Evolutionary conservation across 2,797 vertebrate genomes (phyloP).

Genomic region (Muscicapa comitata): DNA sequence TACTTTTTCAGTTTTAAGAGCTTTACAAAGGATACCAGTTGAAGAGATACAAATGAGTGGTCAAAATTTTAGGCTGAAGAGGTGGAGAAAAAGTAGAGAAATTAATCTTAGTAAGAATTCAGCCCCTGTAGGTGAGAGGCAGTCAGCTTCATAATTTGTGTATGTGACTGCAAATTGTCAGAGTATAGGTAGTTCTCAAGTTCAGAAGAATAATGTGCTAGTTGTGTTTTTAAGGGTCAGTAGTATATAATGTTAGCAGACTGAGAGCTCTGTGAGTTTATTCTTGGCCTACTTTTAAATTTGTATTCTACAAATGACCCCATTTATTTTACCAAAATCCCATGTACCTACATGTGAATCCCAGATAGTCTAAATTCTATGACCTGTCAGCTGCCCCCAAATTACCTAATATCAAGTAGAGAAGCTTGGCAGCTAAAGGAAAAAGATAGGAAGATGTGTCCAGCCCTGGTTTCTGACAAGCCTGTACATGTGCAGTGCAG

Average conservation of each 20-base stretch:
- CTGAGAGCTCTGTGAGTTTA: neutral
- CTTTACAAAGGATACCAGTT: neutral
- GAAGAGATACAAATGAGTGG: neutral
- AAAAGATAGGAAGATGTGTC: neutral
- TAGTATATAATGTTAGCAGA: neutral
- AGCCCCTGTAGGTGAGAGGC: neutral
- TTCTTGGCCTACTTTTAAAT: neutral
- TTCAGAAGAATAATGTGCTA: neutral
- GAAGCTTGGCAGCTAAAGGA: neutral
- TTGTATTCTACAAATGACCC: neutral
- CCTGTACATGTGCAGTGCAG: neutral
- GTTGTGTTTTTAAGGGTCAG: neutral
- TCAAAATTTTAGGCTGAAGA: conserved; percentile 20
- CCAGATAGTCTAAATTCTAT: neutral
- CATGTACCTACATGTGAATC: neutral
- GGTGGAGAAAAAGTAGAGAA: neutral
- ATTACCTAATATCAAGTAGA: neutral
- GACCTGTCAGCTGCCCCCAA: neutral
- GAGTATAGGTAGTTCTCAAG: neutral
- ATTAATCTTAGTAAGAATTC: neutral
- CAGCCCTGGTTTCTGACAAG: neutral
- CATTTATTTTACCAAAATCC: neutral
- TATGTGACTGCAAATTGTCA: neutral
- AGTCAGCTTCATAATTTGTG: neutral
- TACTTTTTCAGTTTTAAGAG: neutral